Base-by-base conservation (phyloP, 2,888 invertebrate genomes). In the Panopea generosa region DNA sequence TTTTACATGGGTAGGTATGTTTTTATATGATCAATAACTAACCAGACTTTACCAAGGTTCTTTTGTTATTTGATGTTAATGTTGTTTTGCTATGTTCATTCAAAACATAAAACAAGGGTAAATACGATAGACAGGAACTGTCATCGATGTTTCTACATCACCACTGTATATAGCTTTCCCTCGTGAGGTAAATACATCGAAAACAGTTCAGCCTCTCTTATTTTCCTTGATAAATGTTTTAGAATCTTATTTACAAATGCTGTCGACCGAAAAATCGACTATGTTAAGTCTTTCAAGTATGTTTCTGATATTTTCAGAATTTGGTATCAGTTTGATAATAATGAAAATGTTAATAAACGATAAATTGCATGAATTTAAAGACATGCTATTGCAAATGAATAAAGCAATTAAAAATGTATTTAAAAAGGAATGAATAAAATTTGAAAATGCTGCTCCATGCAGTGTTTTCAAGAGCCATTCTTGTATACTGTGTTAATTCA, bases 301-400 rank as follows among this genome's bases (percentile, higher is more conserved):
- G 33, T 33, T 26, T 60, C 60, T 60, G 49, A 29, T 43, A 60
- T n/a, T 27, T 29, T 29, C 33, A 33, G 26, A 27, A 60, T 49
- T 60, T 47, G 29, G 47, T 45, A 60, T 47, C 45, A 18, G n/a
- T 45, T 59, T 59, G 24, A 56, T 40, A 59, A 60, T 47, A 47
- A 47, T 47, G 60, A 47, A 47, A 47, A 62, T 33, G 45, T 38
- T 50, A 50, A 52, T 24, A 38, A 50, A 63, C 43, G 52, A 26
- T 52, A 52, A 33, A 20, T 26, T 62, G 67, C 67, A 67, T 67
- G 73, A 27, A 73, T 57, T 68, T 33, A 61, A 52, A 52, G 26
- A 57, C 73, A 73, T 73, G 73, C 73, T 43, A 18, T 56, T 20
- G 22, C 57, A 68, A 45, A 73, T 73, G 73, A 73, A 73, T 73